phyloP scores from a whole-genome alignment of 2,797 vertebrate genomes.

The Lagodon rhomboides region DNA sequence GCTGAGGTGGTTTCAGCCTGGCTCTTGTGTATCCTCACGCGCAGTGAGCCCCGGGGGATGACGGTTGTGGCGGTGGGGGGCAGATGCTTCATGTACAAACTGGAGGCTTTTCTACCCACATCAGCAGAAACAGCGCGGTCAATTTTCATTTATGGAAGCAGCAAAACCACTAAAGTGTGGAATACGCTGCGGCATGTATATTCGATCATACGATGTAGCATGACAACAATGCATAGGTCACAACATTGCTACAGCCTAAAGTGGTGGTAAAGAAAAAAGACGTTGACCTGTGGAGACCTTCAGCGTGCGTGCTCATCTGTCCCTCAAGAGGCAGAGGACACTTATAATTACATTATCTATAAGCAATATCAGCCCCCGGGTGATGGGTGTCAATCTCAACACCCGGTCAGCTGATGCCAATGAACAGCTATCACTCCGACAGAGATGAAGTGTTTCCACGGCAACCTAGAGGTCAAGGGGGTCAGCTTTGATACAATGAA shows the following conservation, averaged over 20 bases:
- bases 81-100: constrained; percentile 57
- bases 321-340: constrained; percentile 24
- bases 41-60: constrained; percentile 58
- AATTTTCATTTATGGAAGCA: constrained; percentile 72
- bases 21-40: constrained; percentile 54
- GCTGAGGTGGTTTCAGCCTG: constrained; percentile 69
- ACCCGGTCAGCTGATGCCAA: constrained; percentile 59
- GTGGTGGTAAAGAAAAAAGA: constrained; percentile 43
- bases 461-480: constrained; percentile 72
- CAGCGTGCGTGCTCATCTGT: constrained; percentile 3
- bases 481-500: constrained; percentile 72
- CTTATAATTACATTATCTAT: constrained; percentile 54
- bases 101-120: constrained; percentile 62
- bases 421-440: constrained; percentile 46
- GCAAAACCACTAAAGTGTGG: constrained; percentile 67
- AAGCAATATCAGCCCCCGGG: constrained; percentile 49
- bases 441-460: constrained; percentile 62
- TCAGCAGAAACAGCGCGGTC: constrained; percentile 79
- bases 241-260: constrained; percentile 20
- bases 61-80: constrained; percentile 40
- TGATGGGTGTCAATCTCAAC: constrained; percentile 52
- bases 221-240: constrained; percentile 24
- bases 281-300: constrained; percentile 40
- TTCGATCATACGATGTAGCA: constrained; percentile 58
- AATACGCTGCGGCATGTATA: constrained; percentile 67